Evolutionary conservation across 2,888 invertebrate species (phyloP).

Genomic region (Fragum sueziense): DNA sequence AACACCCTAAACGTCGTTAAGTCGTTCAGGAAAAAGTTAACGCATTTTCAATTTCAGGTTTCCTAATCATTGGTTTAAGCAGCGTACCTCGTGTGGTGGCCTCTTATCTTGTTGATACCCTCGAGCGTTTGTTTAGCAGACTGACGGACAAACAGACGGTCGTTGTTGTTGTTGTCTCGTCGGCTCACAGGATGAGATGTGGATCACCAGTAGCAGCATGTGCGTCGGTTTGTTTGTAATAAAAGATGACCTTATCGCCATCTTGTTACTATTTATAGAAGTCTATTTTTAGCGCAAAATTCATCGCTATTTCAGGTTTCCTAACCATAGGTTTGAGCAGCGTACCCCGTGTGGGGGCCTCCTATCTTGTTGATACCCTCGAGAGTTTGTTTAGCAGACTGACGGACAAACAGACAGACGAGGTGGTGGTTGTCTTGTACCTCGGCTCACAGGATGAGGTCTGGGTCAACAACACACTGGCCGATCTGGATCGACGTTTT

Average conservation of each 20-base stretch:
- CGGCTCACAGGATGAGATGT: slow-evolving; percentile 25
- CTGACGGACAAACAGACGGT: slow-evolving; percentile 26
- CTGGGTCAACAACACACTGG: slow-evolving; percentile 39
- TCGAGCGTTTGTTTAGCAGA: slow-evolving; percentile 29
- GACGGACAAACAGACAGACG: slow-evolving; percentile 15
- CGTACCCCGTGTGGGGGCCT: slow-evolving; percentile 41
- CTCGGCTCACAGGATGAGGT: slow-evolving; percentile 28
- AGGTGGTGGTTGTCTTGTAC: slow-evolving; percentile 39
- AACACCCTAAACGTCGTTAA: too few relatives aligned
- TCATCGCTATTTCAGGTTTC: slow-evolving; percentile 44
- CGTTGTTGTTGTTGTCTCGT: slow-evolving; percentile 36
- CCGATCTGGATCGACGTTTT: slow-evolving; percentile 26
- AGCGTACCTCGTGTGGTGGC: slow-evolving; percentile 45
- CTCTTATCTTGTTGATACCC: slow-evolving; percentile 30
- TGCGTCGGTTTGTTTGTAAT: too few relatives aligned
- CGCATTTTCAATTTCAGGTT: too few relatives aligned
- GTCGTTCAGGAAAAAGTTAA: too few relatives aligned
- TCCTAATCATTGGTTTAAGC: slow-evolving; percentile 48
- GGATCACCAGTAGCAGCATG: too few relatives aligned
- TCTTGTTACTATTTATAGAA: too few relatives aligned
- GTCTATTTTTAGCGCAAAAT: too few relatives aligned
- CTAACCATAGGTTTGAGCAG: slow-evolving; percentile 54
- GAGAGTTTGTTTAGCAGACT: slow-evolving; percentile 32
- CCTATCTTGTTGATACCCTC: slow-evolving; percentile 33
- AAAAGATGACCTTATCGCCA: too few relatives aligned